phyloP scores from a whole-genome alignment of 2,888 invertebrate species.

The Trimorus sp. region DNA sequence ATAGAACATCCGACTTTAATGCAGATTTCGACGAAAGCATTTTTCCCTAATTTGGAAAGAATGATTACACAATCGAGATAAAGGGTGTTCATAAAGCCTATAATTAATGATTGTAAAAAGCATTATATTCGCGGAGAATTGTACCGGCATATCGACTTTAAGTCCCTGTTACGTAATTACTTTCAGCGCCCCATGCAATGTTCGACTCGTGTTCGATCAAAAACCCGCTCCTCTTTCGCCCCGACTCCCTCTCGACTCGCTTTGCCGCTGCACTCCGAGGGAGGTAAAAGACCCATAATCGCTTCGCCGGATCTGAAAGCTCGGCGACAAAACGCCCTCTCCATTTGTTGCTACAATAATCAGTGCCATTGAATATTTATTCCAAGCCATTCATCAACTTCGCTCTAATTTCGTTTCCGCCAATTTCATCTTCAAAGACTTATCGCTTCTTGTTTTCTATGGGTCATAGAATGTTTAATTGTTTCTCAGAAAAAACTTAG shows the following conservation, averaged over 20 bases:
- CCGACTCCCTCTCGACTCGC: slow-evolving; percentile 37
- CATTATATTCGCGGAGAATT: slow-evolving; percentile 32
- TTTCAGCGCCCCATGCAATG: slow-evolving; percentile 68
- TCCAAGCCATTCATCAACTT: neutral
- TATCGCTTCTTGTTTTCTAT: neutral
- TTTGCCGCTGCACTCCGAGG: slow-evolving; percentile 38
- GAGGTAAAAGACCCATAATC: slow-evolving; percentile 65
- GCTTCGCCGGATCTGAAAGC: slow-evolving; percentile 65
- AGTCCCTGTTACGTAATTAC: slow-evolving; percentile 73
- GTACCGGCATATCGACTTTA: slow-evolving; percentile 70
- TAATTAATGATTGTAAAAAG: too few relatives aligned
- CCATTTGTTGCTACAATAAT: slow-evolving; percentile 30
- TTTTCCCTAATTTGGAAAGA: too few relatives aligned
- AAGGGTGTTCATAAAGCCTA: too few relatives aligned
- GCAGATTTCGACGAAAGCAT: too few relatives aligned
- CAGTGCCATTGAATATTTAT: neutral
- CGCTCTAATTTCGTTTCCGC: neutral
- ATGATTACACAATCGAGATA: too few relatives aligned
- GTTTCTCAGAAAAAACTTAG: too few relatives aligned
- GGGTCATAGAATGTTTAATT: too few relatives aligned
- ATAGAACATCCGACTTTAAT: too few relatives aligned
- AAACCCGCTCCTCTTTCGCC: slow-evolving; percentile 56
- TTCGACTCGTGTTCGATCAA: slow-evolving; percentile 57
- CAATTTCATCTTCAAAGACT: neutral
- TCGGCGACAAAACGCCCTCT: slow-evolving; percentile 36